Percentiles rank a stretch among this genome's conserved stretches.
These are phyloP conservation scores for Hyphantria cunea DNA, from an alignment of 1,140 invertebrate species.

Conservation along the genomic window DNA sequence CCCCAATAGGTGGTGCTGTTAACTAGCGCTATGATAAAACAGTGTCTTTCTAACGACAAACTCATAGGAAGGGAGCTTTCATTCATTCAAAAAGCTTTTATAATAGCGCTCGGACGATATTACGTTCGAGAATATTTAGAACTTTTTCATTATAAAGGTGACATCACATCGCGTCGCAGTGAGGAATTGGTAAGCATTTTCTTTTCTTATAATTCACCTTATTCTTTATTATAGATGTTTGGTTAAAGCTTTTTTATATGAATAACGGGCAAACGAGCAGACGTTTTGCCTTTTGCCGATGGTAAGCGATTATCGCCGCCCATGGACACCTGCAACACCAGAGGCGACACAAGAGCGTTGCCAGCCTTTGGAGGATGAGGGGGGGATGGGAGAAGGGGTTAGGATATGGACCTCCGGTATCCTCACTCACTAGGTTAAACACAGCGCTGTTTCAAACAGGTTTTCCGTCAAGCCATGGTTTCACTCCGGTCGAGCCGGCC, in stretches of 20 bases:
- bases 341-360: no score
- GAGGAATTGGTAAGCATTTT: neutral
- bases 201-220: neutral
- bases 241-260: neutral
- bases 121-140: neutral
- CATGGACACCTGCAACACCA: no score
- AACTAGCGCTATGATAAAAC: slow-evolving; percentile 49
- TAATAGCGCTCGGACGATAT: slow-evolving; percentile 20
- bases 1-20: slow-evolving; percentile 51
- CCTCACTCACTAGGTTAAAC: no score
- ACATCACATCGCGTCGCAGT: neutral
- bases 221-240: neutral
- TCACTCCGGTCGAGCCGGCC: no score
- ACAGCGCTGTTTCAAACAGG: no score
- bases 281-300: no score
- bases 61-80: slow-evolving; percentile 27
- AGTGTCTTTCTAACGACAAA: slow-evolving; percentile 43
- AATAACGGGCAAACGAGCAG: no score
- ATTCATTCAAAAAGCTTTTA: slow-evolving; percentile 38
- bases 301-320: no score
- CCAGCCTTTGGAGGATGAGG: no score
- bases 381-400: no score
- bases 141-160: neutral
- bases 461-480: no score
- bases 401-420: no score